phyloP scores from a whole-genome alignment of 2,113 vertebrate species.

The Pelvicachromis taeniatus region DNA sequence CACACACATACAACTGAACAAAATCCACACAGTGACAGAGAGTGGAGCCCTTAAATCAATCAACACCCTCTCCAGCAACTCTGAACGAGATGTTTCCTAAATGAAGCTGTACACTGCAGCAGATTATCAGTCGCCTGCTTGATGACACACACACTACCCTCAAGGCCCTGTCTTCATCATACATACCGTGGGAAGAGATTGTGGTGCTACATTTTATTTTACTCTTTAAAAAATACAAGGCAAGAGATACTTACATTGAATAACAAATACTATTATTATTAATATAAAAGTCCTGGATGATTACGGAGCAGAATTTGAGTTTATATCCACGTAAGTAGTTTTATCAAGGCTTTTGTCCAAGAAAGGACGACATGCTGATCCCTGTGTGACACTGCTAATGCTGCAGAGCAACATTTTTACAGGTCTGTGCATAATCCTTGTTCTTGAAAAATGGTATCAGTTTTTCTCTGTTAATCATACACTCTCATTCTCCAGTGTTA shows the following conservation, averaged over 20 bases:
- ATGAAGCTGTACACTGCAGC: constrained; percentile 30
- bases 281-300: neutral
- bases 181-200: neutral
- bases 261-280: neutral
- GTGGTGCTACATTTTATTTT: neutral
- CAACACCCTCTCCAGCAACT: constrained; percentile 18
- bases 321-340: neutral
- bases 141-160: neutral
- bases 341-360: accelerated
- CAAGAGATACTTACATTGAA: neutral
- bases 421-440: neutral
- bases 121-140: constrained; percentile 2
- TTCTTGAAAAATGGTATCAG: accelerated
- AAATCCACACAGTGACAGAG: constrained; percentile 30
- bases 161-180: neutral
- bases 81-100: constrained; percentile 24
- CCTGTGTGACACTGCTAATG: too few species aligned
- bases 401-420: neutral
- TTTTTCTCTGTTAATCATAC: neutral
- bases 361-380: neutral
- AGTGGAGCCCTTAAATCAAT: constrained; percentile 7
- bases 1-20: neutral
- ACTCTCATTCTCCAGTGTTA: neutral
- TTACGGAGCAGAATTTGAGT: neutral
- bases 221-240: neutral